A percentile compares a stretch with the other conserved stretches of the same genome.
Evolutionary conservation across 2,888 invertebrate genomes (phyloP).

Genomic region (Dilophus febrilis): DNA sequence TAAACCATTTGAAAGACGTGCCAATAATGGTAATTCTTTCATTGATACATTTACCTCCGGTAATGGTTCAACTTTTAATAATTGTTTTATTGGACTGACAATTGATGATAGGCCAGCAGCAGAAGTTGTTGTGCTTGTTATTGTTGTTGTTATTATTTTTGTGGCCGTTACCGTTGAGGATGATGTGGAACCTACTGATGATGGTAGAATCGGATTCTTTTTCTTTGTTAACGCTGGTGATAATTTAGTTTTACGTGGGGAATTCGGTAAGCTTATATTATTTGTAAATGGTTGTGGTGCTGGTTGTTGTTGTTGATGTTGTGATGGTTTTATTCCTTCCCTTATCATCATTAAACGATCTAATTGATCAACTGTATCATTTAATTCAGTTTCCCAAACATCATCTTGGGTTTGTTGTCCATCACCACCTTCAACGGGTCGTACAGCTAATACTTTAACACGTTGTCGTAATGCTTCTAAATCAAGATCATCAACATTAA

Average conservation of each 20-base stretch:
- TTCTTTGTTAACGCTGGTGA: constrained; percentile 1
- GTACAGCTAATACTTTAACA: constrained; percentile 52
- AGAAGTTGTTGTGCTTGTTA: too few relatives aligned
- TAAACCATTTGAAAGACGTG: constrained; percentile 13
- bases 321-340: constrained; percentile 21
- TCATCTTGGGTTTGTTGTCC: constrained; percentile 41
- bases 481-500: constrained; percentile 24
- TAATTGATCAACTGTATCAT: constrained; percentile 59
- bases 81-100: constrained; percentile 20
- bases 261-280: constrained; percentile 11
- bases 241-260: constrained; percentile 12
- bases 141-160: too few relatives aligned
- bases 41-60: constrained; percentile 29
- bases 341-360: constrained; percentile 53
- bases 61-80: constrained; percentile 25
- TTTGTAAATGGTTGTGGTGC: too few relatives aligned
- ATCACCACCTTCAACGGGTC: constrained; percentile 57
- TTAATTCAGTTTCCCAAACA: constrained; percentile 59
- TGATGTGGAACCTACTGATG: constrained; percentile 21
- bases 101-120: too few relatives aligned
- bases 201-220: constrained; percentile 4
- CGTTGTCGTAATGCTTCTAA: constrained; percentile 49
- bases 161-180: constrained; percentile 28
- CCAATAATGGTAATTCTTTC: constrained; percentile 27
- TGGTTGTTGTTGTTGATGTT: too few relatives aligned